A percentile compares a stretch with the other conserved stretches of the same genome.
These are phyloP conservation scores for Barypeithes pellucidus DNA, from an alignment of 2,888 invertebrate genomes.

Conservation along the genomic window DNA sequence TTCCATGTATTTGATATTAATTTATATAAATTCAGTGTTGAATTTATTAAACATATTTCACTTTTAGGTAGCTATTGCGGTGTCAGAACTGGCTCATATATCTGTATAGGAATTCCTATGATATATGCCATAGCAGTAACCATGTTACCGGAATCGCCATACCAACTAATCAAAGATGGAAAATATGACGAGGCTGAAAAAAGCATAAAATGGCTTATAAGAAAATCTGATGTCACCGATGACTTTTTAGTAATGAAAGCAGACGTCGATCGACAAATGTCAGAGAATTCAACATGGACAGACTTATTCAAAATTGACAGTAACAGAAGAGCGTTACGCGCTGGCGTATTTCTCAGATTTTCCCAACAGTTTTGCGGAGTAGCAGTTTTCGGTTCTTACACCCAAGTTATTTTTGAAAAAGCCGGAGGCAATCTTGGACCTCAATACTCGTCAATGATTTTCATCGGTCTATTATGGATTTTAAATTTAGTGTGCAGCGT, in stretches of 20 bases:
- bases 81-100: conserved; percentile 39
- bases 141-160: conserved; percentile 74
- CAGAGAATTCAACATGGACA: conserved; percentile 63
- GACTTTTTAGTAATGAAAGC: conserved; percentile 59
- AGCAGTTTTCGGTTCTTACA: conserved; percentile 60
- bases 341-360: conserved; percentile 61
- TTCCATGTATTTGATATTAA: too few species aligned
- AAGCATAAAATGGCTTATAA: conserved; percentile 58
- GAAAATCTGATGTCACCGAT: conserved; percentile 59
- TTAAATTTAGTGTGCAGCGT: conserved; percentile 56
- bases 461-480: conserved; percentile 54
- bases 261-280: conserved; percentile 63
- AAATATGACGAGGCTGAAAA: conserved; percentile 58
- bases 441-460: conserved; percentile 62
- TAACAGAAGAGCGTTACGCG: conserved; percentile 62
- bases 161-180: conserved; percentile 61
- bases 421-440: conserved; percentile 63
- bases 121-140: conserved; percentile 57
- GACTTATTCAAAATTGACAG: conserved; percentile 61
- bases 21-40: too few species aligned
- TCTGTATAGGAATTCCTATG: conserved; percentile 40
- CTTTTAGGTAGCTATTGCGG: conserved; percentile 37
- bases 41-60: too few species aligned
- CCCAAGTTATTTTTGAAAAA: conserved; percentile 64
- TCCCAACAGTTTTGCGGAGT: conserved; percentile 65